These are phyloP conservation scores for Drosophila ananassae DNA, from an alignment of 1,140 invertebrate species.

Conservation along the genomic window DNA sequence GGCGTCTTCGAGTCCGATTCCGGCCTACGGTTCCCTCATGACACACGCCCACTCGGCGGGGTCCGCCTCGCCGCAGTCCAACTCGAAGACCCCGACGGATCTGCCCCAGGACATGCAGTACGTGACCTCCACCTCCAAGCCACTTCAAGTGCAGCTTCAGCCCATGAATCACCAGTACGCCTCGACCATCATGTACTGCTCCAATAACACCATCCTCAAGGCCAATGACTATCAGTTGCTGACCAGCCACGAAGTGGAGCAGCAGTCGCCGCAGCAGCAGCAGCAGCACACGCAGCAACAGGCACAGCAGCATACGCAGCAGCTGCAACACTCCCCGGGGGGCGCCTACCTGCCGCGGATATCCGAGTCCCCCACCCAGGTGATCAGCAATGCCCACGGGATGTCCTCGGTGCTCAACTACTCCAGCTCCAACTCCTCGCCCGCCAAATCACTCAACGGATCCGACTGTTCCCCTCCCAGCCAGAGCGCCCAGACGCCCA, in stretches of 20 bases:
- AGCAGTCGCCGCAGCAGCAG: constrained; percentile 37
- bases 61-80: constrained; percentile 67
- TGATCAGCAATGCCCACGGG: constrained; percentile 58
- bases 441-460: constrained; percentile 60
- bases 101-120: constrained; percentile 66
- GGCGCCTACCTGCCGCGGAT: constrained; percentile 46
- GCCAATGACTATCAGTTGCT: constrained; percentile 61
- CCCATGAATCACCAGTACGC: constrained; percentile 75
- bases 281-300: constrained; percentile 22
- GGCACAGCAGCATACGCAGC: constrained; percentile 10
- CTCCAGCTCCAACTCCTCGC: constrained; percentile 67
- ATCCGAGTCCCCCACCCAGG: constrained; percentile 57
- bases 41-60: constrained; percentile 56
- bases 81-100: constrained; percentile 66
- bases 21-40: constrained; percentile 60
- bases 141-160: constrained; percentile 66
- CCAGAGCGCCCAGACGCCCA: constrained; percentile 17
- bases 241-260: constrained; percentile 56
- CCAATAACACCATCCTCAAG: constrained; percentile 75
- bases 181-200: constrained; percentile 81
- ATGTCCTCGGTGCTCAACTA: constrained; percentile 52
- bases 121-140: constrained; percentile 56
- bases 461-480: constrained; percentile 40
- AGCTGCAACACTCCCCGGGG: constrained; percentile 47
- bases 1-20: constrained; percentile 74